phyloP scores from a whole-genome alignment of 2,113 vertebrate genomes.

The Porphyrio hochstetteri region DNA sequence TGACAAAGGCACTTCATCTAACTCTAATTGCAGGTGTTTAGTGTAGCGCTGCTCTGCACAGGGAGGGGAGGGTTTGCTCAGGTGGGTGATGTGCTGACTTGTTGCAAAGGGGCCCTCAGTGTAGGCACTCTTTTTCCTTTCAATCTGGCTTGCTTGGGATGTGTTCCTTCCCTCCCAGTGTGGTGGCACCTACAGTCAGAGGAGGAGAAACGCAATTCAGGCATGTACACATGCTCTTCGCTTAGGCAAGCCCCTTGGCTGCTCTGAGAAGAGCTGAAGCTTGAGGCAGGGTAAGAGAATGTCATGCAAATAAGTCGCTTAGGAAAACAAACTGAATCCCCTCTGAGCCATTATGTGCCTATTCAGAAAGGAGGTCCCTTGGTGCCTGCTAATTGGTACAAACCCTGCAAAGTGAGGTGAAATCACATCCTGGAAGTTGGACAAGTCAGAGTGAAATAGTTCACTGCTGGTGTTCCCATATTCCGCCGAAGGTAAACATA shows the following conservation, averaged over 20 bases:
- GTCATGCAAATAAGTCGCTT: background rate
- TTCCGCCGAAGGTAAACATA: constrained; percentile 6
- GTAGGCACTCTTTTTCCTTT: background rate
- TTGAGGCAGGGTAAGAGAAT: background rate
- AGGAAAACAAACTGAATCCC: background rate
- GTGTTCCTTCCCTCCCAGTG: background rate
- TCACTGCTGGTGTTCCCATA: background rate
- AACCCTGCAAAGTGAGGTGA: background rate
- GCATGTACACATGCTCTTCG: background rate
- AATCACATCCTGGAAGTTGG: background rate
- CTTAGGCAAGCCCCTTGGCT: background rate
- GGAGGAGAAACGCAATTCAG: background rate
- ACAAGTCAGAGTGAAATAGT: background rate
- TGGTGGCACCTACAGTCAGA: background rate
- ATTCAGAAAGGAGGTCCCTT: background rate
- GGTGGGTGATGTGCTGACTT: background rate
- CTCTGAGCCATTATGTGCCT: background rate
- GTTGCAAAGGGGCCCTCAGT: background rate
- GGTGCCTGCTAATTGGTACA: background rate
- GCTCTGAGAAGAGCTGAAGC: background rate
- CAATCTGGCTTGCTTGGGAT: background rate
- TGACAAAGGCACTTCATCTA: background rate
- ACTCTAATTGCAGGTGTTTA: background rate
- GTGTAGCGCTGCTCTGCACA: background rate
- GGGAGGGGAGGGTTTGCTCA: background rate